phyloP scores from a whole-genome alignment of 2,113 vertebrate genomes.

The Tetraodon nigroviridis region DNA sequence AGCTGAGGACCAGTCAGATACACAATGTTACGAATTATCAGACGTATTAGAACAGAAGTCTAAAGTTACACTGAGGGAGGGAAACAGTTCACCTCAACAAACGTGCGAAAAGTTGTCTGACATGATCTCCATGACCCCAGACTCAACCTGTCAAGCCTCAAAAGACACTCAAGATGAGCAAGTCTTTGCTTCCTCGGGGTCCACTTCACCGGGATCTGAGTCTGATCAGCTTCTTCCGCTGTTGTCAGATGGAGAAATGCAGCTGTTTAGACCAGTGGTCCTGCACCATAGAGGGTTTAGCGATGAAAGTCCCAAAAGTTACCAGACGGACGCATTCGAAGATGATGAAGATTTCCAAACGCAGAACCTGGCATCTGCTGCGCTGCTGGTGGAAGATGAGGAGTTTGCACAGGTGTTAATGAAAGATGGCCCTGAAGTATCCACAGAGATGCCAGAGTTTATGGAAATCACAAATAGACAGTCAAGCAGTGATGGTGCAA shows the following conservation, averaged over 20 bases:
- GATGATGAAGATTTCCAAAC: background rate
- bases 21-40: slow-evolving; percentile 22
- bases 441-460: slow-evolving; percentile 21
- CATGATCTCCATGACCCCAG: slow-evolving; percentile 13
- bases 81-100: slow-evolving; percentile 16
- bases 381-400: slow-evolving; percentile 10
- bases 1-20: slow-evolving; percentile 10
- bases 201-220: slow-evolving; percentile 21
- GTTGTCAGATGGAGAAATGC: slow-evolving; percentile 50
- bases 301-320: slow-evolving; percentile 14
- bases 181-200: slow-evolving; percentile 20
- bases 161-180: slow-evolving; percentile 27
- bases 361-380: slow-evolving; percentile 1
- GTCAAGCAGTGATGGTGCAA: slow-evolving; percentile 4
- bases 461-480: slow-evolving; percentile 21
- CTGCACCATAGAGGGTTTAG: slow-evolving; percentile 19
- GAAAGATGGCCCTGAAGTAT: slow-evolving; percentile 23
- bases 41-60: slow-evolving; percentile 25
- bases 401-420: slow-evolving; percentile 6
- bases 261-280: slow-evolving; percentile 37
- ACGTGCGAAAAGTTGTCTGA: slow-evolving; percentile 11
- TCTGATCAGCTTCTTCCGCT: slow-evolving; percentile 53
- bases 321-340: slow-evolving; percentile 24
- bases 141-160: slow-evolving; percentile 31
- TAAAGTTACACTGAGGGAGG: slow-evolving; percentile 14